phyloP scores from a whole-genome alignment of 2,888 invertebrate genomes.

The Heliconius ismenius region DNA sequence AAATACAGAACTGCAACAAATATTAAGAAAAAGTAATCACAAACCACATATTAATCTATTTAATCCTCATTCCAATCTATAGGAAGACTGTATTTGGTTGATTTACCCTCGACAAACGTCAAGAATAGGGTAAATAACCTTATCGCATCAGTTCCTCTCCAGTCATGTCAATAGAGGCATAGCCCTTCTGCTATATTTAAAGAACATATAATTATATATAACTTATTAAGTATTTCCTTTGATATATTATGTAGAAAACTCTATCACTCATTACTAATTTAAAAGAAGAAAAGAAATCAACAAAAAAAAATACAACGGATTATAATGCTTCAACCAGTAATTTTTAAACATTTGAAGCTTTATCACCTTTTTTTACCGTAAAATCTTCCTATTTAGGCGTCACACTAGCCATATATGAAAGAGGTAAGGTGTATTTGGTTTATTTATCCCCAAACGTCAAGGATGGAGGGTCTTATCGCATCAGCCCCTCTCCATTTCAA shows the following conservation, averaged over 20 bases:
- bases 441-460: constrained; percentile 31
- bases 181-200: not conserved
- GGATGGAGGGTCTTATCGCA: constrained; percentile 29
- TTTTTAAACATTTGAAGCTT: no score
- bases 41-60: not conserved
- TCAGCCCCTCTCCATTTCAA: constrained; percentile 28
- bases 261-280: no score
- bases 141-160: not conserved
- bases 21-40: not conserved
- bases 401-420: not conserved
- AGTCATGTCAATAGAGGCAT: not conserved
- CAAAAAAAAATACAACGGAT: no score
- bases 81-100: not conserved
- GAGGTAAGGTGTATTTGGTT: not conserved
- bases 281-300: not conserved
- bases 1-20: no score
- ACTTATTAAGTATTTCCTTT: no score
- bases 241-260: no score
- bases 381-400: not conserved
- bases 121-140: not conserved
- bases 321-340: no score
- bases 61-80: not conserved
- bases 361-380: no score
- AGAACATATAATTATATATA: not conserved
- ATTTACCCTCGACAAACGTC: not conserved